Evolutionary conservation across 2,888 invertebrate species (phyloP).

Genomic region (Cinara cedri): DNA sequence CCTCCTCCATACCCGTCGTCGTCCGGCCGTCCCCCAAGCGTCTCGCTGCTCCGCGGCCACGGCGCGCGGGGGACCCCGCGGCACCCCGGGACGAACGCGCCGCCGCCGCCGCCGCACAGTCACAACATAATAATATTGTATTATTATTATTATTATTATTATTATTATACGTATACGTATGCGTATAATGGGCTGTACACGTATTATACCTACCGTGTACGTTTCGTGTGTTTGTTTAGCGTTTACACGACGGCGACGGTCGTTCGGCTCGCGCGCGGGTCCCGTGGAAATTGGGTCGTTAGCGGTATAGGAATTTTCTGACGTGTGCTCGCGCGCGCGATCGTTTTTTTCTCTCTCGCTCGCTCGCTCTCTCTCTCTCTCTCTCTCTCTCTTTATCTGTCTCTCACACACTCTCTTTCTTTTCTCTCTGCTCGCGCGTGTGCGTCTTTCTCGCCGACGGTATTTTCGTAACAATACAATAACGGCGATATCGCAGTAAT

Average conservation of each 20-base stretch:
- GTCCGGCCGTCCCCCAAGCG: conserved; percentile 15
- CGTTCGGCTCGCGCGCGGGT: not conserved
- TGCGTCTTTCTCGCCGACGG: not conserved
- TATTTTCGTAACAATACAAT: not conserved
- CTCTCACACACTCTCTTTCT: not conserved
- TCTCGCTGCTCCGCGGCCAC: conserved; percentile 10
- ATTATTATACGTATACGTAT: too few species aligned
- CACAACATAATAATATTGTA: conserved; percentile 3
- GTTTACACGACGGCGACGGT: conserved; percentile 19
- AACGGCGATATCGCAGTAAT: too few species aligned
- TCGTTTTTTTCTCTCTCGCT: not conserved
- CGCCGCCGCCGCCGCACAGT: not conserved
- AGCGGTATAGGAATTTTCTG: not conserved
- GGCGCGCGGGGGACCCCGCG: conserved; percentile 30
- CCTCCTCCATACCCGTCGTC: too few species aligned
- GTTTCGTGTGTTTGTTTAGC: conserved; percentile 24
- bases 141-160: too few species aligned
- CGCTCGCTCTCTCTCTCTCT: conserved; percentile 5
- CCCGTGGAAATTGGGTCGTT: conserved; percentile 29
- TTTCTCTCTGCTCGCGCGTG: too few species aligned
- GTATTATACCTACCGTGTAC: not conserved
- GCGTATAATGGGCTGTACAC: too few species aligned
- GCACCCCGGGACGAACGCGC: conserved; percentile 17
- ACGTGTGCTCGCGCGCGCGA: not conserved
- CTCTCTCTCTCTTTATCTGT: not conserved